These are phyloP conservation scores for Peromyscus eremicus DNA, from an alignment of 2,797 vertebrate genomes.

Conservation along the genomic window DNA sequence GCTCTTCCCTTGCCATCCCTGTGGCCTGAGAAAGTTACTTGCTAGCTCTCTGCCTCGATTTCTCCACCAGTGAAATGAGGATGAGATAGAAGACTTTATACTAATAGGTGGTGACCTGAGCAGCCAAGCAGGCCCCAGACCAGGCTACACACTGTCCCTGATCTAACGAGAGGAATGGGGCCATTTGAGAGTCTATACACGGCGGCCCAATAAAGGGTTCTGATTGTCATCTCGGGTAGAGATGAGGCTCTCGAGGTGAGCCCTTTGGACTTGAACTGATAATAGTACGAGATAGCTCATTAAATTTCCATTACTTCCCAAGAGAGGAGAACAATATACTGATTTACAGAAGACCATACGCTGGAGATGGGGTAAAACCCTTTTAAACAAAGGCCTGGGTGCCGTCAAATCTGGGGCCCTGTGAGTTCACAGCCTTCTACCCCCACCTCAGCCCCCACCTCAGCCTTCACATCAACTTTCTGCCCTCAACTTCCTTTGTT, in stretches of 20 bases:
- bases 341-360: not conserved
- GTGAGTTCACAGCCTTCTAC: not conserved
- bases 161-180: not conserved
- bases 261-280: not conserved
- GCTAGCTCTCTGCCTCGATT: not conserved
- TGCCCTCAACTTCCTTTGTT: not conserved
- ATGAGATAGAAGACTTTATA: fast-evolving
- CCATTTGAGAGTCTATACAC: fast-evolving
- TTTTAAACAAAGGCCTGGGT: not conserved
- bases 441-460: too few relatives aligned
- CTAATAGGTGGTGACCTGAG: fast-evolving
- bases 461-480: not conserved
- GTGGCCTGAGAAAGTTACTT: not conserved
- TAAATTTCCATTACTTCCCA: not conserved
- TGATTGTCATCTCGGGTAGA: not conserved
- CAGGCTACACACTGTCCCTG: not conserved
- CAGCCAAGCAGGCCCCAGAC: not conserved
- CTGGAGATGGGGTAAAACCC: not conserved
- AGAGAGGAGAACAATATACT: not conserved
- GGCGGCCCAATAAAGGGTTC: too few relatives aligned
- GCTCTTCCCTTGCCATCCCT: not conserved
- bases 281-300: too few relatives aligned
- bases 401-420: not conserved
- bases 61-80: not conserved
- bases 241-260: not conserved